These are phyloP conservation scores for Trinorchestia longiramus DNA, from an alignment of 1,140 invertebrate genomes.

Conservation along the genomic window DNA sequence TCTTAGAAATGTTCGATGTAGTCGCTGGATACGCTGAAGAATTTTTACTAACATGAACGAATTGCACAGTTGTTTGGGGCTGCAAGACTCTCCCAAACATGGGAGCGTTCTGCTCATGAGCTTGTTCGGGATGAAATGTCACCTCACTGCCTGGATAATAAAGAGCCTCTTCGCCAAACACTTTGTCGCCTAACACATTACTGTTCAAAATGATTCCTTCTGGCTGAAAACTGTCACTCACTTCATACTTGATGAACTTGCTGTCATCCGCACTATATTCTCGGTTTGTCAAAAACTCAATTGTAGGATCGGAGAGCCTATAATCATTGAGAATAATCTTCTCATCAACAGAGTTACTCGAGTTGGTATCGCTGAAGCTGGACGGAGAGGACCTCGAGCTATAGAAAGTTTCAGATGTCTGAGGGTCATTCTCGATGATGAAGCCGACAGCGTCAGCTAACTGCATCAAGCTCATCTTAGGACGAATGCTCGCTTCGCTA, in stretches of 20 bases:
- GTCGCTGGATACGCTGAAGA: not conserved
- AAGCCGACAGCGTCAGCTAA: constrained; percentile 3
- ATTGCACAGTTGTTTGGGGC: not conserved
- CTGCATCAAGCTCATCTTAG: constrained; percentile 26
- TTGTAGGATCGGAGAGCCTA: not conserved
- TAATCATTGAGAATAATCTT: constrained; percentile 25
- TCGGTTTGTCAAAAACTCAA: not conserved
- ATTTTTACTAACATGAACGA: not conserved
- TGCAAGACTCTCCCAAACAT: not conserved
- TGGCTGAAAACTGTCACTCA: constrained; percentile 41
- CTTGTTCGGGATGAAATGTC: not conserved
- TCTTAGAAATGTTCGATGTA: not conserved
- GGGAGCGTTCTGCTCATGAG: not conserved
- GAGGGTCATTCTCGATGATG: constrained; percentile 21
- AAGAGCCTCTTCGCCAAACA: not conserved
- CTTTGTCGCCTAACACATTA: constrained; percentile 19
- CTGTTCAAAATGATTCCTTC: constrained; percentile 38
- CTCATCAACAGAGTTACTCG: constrained; percentile 26
- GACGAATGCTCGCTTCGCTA: not conserved
- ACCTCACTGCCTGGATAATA: not conserved
- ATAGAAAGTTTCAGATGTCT: not conserved
- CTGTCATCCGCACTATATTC: not conserved
- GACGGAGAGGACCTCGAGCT: constrained; percentile 45
- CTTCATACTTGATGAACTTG: constrained; percentile 46
- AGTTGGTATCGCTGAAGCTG: constrained; percentile 48